These are phyloP conservation scores for Trochalopteron elliotii DNA, from an alignment of 2,113 vertebrate genomes.

Conservation along the genomic window DNA sequence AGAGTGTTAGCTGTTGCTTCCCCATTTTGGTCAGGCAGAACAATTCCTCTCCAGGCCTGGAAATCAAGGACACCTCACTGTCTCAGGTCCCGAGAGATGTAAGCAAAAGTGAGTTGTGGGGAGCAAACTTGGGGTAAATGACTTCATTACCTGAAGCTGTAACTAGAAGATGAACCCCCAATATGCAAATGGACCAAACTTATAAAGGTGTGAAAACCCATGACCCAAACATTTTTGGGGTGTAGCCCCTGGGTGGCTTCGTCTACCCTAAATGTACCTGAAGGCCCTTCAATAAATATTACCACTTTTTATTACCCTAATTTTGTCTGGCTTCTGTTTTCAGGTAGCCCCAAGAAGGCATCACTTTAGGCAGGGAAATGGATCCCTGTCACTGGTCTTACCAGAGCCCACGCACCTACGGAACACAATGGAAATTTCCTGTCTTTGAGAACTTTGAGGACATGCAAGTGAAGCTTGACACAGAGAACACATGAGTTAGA, in stretches of 20 bases:
- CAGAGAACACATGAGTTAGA: constrained; percentile 26
- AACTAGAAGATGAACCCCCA: background rate
- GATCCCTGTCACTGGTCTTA: background rate
- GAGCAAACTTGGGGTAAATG: background rate
- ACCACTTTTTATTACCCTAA: background rate
- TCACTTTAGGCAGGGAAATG: background rate
- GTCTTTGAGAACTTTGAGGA: background rate
- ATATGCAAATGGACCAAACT: background rate
- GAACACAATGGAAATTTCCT: background rate
- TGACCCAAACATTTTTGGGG: background rate
- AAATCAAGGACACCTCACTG: background rate
- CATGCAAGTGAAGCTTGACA: background rate
- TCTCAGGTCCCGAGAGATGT: accelerated
- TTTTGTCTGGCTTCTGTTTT: background rate
- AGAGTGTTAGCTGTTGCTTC: background rate
- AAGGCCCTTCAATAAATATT: background rate
- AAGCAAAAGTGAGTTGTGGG: background rate
- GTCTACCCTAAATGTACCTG: background rate
- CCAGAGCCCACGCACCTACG: background rate
- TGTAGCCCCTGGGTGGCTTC: background rate
- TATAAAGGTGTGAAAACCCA: background rate
- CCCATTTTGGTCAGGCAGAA: background rate
- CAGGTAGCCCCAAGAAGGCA: background rate
- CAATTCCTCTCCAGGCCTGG: background rate
- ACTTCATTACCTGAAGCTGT: background rate